Evolutionary conservation across 2,888 invertebrate genomes (phyloP), one percentile per base, ranked within the genome.

Genomic region (Hypsopygia costalis): DNA sequence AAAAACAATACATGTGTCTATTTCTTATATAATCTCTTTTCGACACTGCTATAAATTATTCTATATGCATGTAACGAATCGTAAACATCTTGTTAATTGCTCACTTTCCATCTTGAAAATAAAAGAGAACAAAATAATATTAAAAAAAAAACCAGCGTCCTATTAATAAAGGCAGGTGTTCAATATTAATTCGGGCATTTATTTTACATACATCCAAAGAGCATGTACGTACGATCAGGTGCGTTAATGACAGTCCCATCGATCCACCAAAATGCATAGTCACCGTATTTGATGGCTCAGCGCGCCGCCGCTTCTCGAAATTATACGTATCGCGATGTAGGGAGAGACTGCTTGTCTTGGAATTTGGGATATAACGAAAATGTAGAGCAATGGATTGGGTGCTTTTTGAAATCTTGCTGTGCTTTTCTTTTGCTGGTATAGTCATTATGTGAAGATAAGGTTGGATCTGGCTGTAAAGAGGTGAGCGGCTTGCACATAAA

Each of bases 221-320:
- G 34, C n/a, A 3, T 7, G 36, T 30, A 25, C 8, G 36, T 30
- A 25, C 8, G 6, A 37, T 37, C 49, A 55, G 49, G 58, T 58
- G 55, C 56, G 49, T 48, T 73, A 74, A 74, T 71, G 69, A 68
- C 56, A 53, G 47, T 43, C 49, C 52, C 62, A 73, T 74, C 72
- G 76, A 76, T 74, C 69, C 62, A 27, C 46, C 53, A 58, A 75
- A 78, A 53, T 46, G 83, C 81, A 60, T 48, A 60, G 80, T 82
- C 83, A 83, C 66, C 57, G 50, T 55, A 69, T 77, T 81, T 82
- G 82, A 83, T 83, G 76, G 78, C 56, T 44, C 36, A 47, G 49
- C 46, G 36, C 36, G 36, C 22, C 31, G 44, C 41, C 44, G 48
- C 51, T 46, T 42, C 51, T 54, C 62, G 63, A 69, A 69, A 64